Percentiles rank a stretch among this genome's conserved stretches.
phyloP scores from a whole-genome alignment of 2,113 vertebrate genomes.

The Phalacrocorax brasilianus region DNA sequence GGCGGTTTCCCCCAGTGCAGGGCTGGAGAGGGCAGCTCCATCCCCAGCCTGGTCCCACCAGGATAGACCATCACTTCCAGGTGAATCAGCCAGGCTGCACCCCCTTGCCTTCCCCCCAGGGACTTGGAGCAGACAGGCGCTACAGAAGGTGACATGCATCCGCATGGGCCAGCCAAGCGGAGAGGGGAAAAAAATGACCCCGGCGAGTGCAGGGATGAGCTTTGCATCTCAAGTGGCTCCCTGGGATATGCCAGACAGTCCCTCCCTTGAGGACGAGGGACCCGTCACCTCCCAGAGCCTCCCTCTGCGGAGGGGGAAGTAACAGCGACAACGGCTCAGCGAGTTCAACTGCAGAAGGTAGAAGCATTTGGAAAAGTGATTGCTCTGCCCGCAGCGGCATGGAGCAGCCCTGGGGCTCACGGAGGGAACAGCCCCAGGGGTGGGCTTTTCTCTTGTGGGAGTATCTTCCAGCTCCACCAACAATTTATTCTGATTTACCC shows the following conservation, averaged over 20 bases:
- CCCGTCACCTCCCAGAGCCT: not conserved
- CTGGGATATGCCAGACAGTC: not conserved
- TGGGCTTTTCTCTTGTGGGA: not conserved
- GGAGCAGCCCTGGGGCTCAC: not conserved
- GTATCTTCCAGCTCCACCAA: not conserved
- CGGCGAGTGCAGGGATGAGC: not conserved
- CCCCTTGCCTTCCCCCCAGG: accelerated
- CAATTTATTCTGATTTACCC: not conserved
- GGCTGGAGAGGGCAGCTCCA: not conserved
- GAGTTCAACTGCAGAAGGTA: not conserved
- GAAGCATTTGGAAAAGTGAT: not conserved
- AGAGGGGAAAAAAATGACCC: not conserved
- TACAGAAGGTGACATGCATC: not conserved
- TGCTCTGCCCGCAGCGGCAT: not conserved
- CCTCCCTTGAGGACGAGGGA: not conserved
- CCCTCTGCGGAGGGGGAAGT: not conserved
- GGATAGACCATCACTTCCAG: not conserved
- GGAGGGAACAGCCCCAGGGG: not conserved
- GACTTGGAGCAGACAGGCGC: not conserved
- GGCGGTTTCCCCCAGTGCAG: no score
- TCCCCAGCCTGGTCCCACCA: not conserved
- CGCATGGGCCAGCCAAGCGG: not conserved
- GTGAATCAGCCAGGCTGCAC: not conserved
- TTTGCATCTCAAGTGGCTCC: not conserved
- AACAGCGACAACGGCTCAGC: accelerated